These are phyloP conservation scores for Cyclophora albipunctata DNA, from an alignment of 2,888 invertebrate species.

Conservation along the genomic window DNA sequence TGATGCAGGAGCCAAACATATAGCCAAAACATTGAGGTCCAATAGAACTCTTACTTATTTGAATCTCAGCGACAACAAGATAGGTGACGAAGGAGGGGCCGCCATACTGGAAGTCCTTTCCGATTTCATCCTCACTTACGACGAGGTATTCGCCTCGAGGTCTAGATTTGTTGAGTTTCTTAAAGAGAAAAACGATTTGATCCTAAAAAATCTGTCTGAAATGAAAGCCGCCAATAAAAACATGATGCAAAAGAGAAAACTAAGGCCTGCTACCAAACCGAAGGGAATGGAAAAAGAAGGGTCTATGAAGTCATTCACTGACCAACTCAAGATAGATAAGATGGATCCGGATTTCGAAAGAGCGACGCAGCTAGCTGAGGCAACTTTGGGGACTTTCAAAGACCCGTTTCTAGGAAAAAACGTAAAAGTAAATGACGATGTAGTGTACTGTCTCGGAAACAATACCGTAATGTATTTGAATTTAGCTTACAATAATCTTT, in stretches of 20 bases:
- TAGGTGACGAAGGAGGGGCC: slow-evolving; percentile 38
- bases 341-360: slow-evolving; percentile 17
- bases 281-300: slow-evolving; percentile 24
- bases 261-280: neutral
- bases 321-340: no score
- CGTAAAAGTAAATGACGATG: slow-evolving; percentile 15
- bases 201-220: slow-evolving; percentile 9
- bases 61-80: slow-evolving; percentile 41
- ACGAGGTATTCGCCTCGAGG: slow-evolving; percentile 31
- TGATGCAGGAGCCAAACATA: slow-evolving; percentile 32
- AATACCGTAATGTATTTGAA: slow-evolving; percentile 41
- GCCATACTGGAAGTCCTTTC: slow-evolving; percentile 28
- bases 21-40: slow-evolving; percentile 34
- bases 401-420: slow-evolving; percentile 36
- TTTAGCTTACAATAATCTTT: slow-evolving; percentile 43
- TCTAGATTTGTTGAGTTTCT: slow-evolving; percentile 27
- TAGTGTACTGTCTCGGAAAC: slow-evolving; percentile 37
- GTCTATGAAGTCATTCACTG: slow-evolving; percentile 10
- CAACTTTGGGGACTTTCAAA: slow-evolving; percentile 24
- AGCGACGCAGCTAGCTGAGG: slow-evolving; percentile 28
- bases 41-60: slow-evolving; percentile 43
- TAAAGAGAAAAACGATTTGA: slow-evolving; percentile 25
- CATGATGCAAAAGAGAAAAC: no score
- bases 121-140: slow-evolving; percentile 31
- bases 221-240: slow-evolving; percentile 10